phyloP scores from a whole-genome alignment of 2,113 vertebrate genomes.

The Scolopax mira region DNA sequence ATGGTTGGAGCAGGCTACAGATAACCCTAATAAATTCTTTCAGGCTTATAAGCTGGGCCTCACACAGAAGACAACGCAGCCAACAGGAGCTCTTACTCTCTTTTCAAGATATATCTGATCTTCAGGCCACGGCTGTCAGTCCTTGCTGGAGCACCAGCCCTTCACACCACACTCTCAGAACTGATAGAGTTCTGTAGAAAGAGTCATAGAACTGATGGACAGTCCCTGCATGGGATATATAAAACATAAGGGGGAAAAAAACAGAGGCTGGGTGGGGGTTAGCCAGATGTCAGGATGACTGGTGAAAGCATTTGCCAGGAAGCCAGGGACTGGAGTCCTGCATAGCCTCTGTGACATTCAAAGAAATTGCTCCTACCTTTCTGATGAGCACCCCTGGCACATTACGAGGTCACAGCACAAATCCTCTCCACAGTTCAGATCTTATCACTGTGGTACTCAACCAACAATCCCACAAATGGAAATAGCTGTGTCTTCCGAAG shows the following conservation, averaged over 20 bases:
- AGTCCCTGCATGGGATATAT: rapidly evolving
- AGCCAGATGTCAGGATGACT: background rate
- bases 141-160: background rate
- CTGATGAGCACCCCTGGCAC: rapidly evolving
- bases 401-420: rapidly evolving
- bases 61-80: background rate
- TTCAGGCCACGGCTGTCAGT: background rate
- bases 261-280: background rate
- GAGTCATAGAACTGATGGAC: rapidly evolving
- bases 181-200: background rate
- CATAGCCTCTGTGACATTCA: background rate
- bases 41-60: background rate
- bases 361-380: background rate
- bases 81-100: background rate
- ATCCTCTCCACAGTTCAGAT: background rate
- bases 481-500: background rate
- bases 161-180: background rate
- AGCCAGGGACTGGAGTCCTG: background rate
- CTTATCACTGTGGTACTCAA: rapidly evolving
- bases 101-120: background rate
- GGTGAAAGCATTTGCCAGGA: background rate
- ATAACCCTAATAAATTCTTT: background rate
- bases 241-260: background rate
- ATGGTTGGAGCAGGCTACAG: background rate
- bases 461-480: rapidly evolving